phyloP scores from a whole-genome alignment of 2,888 invertebrate species.

The Rhagium mordax region DNA sequence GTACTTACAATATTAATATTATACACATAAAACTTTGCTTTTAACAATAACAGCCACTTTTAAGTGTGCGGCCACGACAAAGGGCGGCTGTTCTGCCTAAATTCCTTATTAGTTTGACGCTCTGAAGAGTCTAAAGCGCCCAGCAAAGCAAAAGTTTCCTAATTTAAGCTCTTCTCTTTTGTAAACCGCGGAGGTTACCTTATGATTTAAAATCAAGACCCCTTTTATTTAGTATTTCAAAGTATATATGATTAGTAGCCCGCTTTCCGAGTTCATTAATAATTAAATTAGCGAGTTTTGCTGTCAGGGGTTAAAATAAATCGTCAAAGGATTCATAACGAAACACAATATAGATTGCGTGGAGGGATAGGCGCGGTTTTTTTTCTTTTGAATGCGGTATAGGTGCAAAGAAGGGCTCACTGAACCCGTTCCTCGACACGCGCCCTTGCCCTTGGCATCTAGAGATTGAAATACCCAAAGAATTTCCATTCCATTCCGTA shows the following conservation, averaged over 20 bases:
- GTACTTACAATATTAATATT: constrained; percentile 2
- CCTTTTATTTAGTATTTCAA: constrained; percentile 7
- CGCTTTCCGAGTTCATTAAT: background rate
- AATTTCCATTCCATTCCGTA: no score
- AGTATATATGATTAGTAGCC: constrained; percentile 7
- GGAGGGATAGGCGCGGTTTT: no score
- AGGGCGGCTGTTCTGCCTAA: background rate
- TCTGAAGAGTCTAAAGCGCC: background rate
- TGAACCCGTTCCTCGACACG: no score
- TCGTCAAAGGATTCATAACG: background rate
- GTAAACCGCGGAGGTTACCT: constrained; percentile 2
- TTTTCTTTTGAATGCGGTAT: no score
- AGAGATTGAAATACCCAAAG: no score
- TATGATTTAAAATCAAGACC: constrained; percentile 3
- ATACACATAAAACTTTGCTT: background rate
- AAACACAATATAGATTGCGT: background rate
- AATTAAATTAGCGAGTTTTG: background rate
- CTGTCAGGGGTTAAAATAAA: background rate
- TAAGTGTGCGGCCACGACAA: background rate
- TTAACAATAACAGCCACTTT: background rate
- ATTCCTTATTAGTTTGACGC: background rate
- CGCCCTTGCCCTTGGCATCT: no score
- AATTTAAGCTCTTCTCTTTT: constrained; percentile 8
- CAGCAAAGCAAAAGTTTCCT: background rate
- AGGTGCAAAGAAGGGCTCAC: no score